Percentiles rank a stretch among this genome's conserved stretches.
phyloP scores from a whole-genome alignment of 2,888 invertebrate genomes.

The Polyommatus iphigenia region DNA sequence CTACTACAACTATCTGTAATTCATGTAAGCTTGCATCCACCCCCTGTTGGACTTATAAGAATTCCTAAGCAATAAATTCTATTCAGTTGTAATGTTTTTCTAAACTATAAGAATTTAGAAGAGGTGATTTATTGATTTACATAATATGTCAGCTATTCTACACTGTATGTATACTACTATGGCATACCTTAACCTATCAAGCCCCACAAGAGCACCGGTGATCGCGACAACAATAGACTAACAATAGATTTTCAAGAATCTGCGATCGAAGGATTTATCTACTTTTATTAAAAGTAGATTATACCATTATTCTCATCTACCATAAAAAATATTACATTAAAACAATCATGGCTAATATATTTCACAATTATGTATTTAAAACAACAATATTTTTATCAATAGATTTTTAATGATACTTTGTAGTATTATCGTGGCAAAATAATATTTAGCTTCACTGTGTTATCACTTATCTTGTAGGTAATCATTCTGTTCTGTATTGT shows the following conservation, averaged over 20 bases:
- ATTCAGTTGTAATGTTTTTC: background rate
- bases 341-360: background rate
- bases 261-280: too few relatives aligned
- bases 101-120: too few relatives aligned
- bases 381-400: background rate
- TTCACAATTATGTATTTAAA: background rate
- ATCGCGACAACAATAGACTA: too few relatives aligned
- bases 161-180: too few relatives aligned
- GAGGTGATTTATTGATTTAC: too few relatives aligned
- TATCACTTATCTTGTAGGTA: conserved; percentile 5
- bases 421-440: background rate
- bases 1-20: background rate
- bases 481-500: background rate
- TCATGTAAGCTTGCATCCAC: background rate
- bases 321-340: background rate
- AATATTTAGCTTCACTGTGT: background rate
- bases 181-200: too few relatives aligned
- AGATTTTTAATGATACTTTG: background rate
- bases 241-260: too few relatives aligned
- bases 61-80: background rate
- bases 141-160: too few relatives aligned
- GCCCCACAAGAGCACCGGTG: too few relatives aligned
- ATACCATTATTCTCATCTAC: background rate
- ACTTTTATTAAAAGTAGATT: too few relatives aligned
- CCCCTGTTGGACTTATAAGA: background rate